Evolutionary conservation across 2,888 invertebrate genomes (phyloP).

Genomic region (Syritta pipiens): DNA sequence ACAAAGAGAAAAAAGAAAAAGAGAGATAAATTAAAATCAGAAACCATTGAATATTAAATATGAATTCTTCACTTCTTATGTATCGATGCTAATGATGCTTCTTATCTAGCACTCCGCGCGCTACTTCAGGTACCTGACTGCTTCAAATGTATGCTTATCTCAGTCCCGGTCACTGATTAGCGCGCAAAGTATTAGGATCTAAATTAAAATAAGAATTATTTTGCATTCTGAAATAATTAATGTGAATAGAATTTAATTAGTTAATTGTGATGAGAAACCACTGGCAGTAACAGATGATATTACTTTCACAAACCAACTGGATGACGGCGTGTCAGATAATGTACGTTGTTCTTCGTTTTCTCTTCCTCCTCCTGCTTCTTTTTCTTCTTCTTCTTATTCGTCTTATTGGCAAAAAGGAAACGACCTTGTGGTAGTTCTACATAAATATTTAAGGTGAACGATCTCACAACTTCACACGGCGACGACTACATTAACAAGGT

Average conservation of each 20-base stretch:
- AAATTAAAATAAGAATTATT: conserved; percentile 19
- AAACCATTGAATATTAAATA: background rate
- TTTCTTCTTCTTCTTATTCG: conserved; percentile 1
- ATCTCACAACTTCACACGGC: conserved; percentile 72
- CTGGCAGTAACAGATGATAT: background rate
- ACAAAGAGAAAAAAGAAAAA: background rate
- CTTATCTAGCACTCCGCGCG: conserved; percentile 87
- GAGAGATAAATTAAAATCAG: background rate
- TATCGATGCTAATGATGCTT: conserved; percentile 76
- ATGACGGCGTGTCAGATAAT: conserved; percentile 1
- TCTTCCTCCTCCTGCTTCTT: background rate
- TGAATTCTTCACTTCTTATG: background rate
- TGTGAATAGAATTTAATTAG: background rate
- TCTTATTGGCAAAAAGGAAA: conserved; percentile 70
- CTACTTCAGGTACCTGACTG: conserved; percentile 99
- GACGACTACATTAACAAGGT: conserved; percentile 11
- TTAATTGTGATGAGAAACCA: background rate
- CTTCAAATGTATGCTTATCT: conserved; percentile 80
- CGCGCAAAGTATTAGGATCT: conserved; percentile 85
- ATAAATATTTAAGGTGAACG: conserved; percentile 78
- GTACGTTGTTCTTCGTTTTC: background rate
- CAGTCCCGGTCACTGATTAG: conserved; percentile 94
- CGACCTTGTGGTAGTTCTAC: conserved; percentile 77
- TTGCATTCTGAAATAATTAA: conserved; percentile 25
- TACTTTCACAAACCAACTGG: conserved; percentile 20